Evolutionary conservation across 2,113 vertebrate species (phyloP), one percentile per base, ranked within the genome.

Genomic region (Chauna torquata): DNA sequence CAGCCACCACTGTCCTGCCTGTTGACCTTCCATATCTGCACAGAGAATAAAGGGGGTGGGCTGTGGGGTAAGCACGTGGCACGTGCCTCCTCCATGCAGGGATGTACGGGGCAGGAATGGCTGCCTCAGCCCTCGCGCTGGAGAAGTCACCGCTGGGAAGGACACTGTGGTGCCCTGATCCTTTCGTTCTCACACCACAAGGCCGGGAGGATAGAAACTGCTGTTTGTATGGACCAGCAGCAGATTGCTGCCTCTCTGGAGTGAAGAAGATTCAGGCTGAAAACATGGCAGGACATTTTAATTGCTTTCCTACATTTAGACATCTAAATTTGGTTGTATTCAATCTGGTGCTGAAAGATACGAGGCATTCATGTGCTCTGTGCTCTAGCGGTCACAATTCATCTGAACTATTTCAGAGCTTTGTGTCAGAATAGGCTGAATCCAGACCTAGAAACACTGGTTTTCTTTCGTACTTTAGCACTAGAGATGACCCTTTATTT

Each of bases 31-130:
- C 14, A 1, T 24, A 13, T 6, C 90, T 6, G 19, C 9, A 4
- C 13, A 20, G 18, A 11, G 42, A 9, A 12, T 3, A 38, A 44
- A 24, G 8, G 3, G 5, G 11, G 22, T 1, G 0, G 23, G 30
- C 47, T 54, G 57, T 15, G 57, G 45, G 47, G 27, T 5, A 20
- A 17, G 38, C 32, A 10, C 3, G 0, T 11, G 49, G 24, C 3
- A 5, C 0, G 6, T 24, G 50, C 28, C 15, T 3, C 17, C 5
- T n/a, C n/a, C n/a, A 7, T 2, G 1, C 25, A 24, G 59, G 65
- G 40, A 1, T 22, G 36, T 20, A 12, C 42, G 49, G 12, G n/a
- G 8, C 9, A 14, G 47, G 16, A 7, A 10, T 3, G 11, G 36
- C 42, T 71, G 47, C n/a, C 25, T 66, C 18, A 66, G 28, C 18